phyloP scores from a whole-genome alignment of 1,140 invertebrate species.

The Akabosia matsudoensis region DNA sequence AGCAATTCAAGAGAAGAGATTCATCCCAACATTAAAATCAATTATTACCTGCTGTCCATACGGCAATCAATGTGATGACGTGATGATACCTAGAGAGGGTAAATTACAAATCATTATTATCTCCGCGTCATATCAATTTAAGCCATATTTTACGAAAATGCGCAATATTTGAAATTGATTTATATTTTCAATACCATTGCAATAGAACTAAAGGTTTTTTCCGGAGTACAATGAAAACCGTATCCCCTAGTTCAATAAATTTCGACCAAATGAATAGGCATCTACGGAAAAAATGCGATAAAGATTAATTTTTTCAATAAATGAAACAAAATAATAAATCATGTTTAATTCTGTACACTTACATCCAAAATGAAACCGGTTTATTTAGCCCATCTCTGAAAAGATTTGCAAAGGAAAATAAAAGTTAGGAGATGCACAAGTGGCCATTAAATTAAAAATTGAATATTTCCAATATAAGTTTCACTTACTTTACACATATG shows the following conservation, averaged over 20 bases:
- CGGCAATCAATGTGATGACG: conserved; percentile 18
- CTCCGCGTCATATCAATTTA: too few relatives aligned
- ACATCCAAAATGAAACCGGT: conserved; percentile 1
- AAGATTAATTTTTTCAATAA: not conserved
- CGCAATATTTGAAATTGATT: too few relatives aligned
- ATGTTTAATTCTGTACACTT: too few relatives aligned
- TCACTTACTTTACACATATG: conserved; percentile 31
- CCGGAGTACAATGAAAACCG: conserved; percentile 29
- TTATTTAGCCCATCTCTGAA: not conserved
- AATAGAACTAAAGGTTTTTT: conserved; percentile 28
- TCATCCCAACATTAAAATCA: not conserved
- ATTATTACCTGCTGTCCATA: conserved; percentile 26
- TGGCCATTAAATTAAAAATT: too few relatives aligned
- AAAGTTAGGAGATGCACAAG: too few relatives aligned
- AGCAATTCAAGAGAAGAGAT: not conserved
- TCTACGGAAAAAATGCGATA: conserved; percentile 3
- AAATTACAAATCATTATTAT: not conserved
- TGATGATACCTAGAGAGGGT: conserved; percentile 30
- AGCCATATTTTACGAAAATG: too few relatives aligned
- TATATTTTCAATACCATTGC: too few relatives aligned
- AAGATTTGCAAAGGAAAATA: too few relatives aligned
- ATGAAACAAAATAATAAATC: not conserved
- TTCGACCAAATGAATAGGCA: conserved; percentile 27
- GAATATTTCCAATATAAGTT: too few relatives aligned
- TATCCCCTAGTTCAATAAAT: conserved; percentile 31